Evolutionary conservation across 2,797 vertebrate genomes (phyloP).

Genomic region (Molothrus ater): DNA sequence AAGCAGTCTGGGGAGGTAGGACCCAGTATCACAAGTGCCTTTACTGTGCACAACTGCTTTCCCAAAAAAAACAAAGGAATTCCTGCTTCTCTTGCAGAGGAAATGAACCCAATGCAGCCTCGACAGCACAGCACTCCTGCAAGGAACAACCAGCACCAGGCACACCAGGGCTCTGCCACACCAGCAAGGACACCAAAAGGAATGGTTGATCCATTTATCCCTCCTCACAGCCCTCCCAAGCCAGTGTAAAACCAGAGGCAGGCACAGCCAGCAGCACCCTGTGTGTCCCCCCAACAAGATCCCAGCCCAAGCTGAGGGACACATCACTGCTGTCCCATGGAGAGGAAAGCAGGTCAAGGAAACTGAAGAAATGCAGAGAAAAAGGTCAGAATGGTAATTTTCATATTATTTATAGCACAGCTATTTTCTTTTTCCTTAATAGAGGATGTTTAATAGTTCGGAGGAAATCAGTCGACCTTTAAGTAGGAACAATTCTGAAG

Average conservation of each 20-base stretch:
- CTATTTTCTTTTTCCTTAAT: neutral
- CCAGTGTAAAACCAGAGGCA: neutral
- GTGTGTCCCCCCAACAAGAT: neutral
- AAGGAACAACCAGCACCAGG: rapidly evolving
- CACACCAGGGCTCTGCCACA: neutral
- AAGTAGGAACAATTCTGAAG: neutral
- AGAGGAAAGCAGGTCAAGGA: neutral
- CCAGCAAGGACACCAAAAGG: neutral
- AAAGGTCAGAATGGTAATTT: neutral
- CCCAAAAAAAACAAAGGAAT: neutral
- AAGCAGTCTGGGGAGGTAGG: neutral
- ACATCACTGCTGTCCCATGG: neutral
- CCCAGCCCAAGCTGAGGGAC: neutral
- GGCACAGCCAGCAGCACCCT: rapidly evolving
- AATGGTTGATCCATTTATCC: neutral
- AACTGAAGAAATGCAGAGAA: neutral
- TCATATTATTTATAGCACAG: neutral
- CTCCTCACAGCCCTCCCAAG: neutral
- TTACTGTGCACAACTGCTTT: rapidly evolving
- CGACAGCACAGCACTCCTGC: neutral
- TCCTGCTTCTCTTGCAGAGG: neutral
- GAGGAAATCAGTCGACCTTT: neutral
- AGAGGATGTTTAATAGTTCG: neutral
- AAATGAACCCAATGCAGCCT: rapidly evolving
- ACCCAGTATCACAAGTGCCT: rapidly evolving